phyloP scores from a whole-genome alignment of 2,113 vertebrate species.

The Cricetomys ansorgei region DNA sequence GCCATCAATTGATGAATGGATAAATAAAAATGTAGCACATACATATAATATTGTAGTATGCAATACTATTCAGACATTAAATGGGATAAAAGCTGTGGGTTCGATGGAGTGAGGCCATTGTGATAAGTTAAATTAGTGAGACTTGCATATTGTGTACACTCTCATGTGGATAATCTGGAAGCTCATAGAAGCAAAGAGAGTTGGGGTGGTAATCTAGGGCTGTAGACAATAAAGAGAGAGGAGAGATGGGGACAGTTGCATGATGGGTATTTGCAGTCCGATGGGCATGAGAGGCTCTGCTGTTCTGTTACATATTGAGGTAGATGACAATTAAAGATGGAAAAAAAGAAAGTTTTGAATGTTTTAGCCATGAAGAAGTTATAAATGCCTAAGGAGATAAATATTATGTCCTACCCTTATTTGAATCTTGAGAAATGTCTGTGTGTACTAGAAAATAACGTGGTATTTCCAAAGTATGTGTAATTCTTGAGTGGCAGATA shows the following conservation, averaged over 20 bases:
- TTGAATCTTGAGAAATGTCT: background rate
- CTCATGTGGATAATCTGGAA: background rate
- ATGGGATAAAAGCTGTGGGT: background rate
- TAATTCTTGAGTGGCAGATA: background rate
- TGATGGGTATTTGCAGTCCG: background rate
- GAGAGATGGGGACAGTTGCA: background rate
- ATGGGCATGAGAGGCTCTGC: background rate
- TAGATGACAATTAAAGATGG: background rate
- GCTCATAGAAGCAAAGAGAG: background rate
- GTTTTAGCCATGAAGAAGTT: background rate
- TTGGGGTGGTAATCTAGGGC: background rate
- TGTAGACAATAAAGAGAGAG: background rate
- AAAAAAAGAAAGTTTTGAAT: background rate
- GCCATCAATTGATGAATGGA: background rate
- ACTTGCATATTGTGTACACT: background rate
- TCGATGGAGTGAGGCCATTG: background rate
- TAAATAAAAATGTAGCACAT: background rate
- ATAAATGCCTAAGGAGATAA: background rate
- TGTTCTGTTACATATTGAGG: background rate
- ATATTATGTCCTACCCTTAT: background rate
- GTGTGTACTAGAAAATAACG: background rate
- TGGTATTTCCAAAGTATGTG: background rate
- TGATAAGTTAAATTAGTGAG: background rate
- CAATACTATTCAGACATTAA: background rate
- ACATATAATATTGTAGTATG: background rate